phyloP scores from a whole-genome alignment of 2,797 vertebrate genomes.

The Odontamblyopus rebecca region DNA sequence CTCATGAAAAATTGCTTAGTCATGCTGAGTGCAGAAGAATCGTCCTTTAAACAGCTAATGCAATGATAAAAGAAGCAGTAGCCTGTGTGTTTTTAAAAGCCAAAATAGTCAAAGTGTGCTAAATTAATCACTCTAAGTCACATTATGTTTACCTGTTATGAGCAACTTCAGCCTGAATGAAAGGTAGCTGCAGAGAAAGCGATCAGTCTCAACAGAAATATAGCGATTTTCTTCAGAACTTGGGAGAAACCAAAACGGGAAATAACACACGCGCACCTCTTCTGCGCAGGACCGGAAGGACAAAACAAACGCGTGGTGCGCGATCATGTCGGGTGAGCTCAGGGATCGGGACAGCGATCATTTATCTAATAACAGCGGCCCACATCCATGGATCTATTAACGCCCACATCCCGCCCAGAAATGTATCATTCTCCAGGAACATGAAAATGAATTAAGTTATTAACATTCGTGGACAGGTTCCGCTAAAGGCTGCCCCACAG shows the following conservation, averaged over 20 bases:
- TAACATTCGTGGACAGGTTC: too few species aligned
- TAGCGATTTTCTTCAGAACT: too few species aligned
- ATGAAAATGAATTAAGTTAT: too few species aligned
- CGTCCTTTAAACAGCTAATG: too few species aligned
- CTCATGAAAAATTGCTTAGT: neutral
- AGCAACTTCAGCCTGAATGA: neutral
- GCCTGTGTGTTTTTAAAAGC: neutral
- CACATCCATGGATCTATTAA: too few species aligned
- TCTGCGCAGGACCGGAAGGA: slow-evolving; percentile 49
- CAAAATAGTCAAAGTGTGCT: neutral
- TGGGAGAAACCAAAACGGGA: neutral
- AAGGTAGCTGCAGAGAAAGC: neutral
- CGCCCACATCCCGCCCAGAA: too few species aligned
- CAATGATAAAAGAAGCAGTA: too few species aligned
- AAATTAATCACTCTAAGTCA: neutral
- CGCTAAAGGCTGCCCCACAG: too few species aligned
- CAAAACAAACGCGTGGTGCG: slow-evolving; percentile 1
- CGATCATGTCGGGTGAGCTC: neutral
- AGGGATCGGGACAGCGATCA: neutral
- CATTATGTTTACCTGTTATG: neutral
- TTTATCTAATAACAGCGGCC: neutral
- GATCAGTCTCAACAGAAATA: too few species aligned
- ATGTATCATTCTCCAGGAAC: too few species aligned
- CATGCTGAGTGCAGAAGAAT: neutral
- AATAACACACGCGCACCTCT: neutral